Base-by-base conservation (phyloP, 2,113 vertebrate genomes). In the Odontesthes bonariensis region DNA sequence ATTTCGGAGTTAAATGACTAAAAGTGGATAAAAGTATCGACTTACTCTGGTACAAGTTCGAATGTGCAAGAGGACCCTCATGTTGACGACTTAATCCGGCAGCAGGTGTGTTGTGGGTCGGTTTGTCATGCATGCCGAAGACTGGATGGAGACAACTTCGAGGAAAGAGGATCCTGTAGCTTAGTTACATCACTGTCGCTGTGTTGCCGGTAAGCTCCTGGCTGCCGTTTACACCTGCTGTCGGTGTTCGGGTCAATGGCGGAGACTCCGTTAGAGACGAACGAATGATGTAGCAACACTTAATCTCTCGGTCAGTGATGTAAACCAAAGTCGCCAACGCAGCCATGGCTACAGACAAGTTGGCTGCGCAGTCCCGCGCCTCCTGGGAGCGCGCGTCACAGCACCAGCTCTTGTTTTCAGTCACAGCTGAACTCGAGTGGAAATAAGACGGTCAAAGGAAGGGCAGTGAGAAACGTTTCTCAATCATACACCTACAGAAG, bases 11-110 rank as follows among this genome's bases (percentile, higher is more conserved):
- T 27, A 11, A 31, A 16, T 9, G 10, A 13, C 14, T 27, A 27
- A 33, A 17, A 33, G 17, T 10, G 17, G 17, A 33, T 8, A 38
- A 16, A 35, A 33, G 8, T 12, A 22, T 52, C 1, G 57, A 90
- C 90, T 92, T 73, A 92, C 90, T 80, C 72, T 87, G 77, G 46
- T 63, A 46, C 63, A 88, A 83, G 65, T 57, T 82, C 79, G 47
- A 40, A 88, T 69, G 63, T 87, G 75, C 1, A 82, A 0, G 55
- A 85, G 58, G 47, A 74, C 56, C 31, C 60, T 83, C 86, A 90
- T 90, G 35, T 23, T 74, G 70, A 57, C 31, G 44, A 17, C 2
- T n/a, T 4, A 58, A 32, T 69, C 62, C 75, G 23, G 20, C 77
- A 42, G 60, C 73, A 53, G 60, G 8, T 52, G 58, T n/a, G 31